Conservation (phyloP, 2,113 vertebrate genomes). For the Eptesicus fuscus region DNA sequence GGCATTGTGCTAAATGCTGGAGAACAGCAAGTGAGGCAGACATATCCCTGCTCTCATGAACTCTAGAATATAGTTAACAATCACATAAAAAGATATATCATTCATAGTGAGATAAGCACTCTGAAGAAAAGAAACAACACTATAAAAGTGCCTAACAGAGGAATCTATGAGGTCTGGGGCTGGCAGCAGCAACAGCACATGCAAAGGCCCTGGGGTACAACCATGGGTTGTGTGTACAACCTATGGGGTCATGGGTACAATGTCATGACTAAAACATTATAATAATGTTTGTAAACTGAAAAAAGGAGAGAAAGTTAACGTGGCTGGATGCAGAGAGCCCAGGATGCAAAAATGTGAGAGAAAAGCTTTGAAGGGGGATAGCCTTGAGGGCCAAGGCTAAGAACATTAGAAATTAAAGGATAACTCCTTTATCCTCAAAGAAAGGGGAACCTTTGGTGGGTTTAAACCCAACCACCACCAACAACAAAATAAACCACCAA, state of each 20-base stretch:
- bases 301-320: not conserved
- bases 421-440: not conserved
- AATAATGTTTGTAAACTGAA: not conserved
- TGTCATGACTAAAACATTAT: not conserved
- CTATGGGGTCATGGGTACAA: not conserved
- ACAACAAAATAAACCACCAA: not conserved
- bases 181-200: not conserved
- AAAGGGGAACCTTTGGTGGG: not conserved
- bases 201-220: not conserved
- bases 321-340: not conserved
- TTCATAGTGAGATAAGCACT: not conserved
- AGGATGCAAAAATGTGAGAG: accelerated
- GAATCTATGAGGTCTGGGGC: not conserved
- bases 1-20: not conserved
- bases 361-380: not conserved
- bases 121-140: not conserved
- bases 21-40: not conserved
- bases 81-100: not conserved
- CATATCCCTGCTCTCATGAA: accelerated
- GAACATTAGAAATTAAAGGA: not conserved
- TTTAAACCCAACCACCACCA: not conserved
- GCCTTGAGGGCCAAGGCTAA: not conserved
- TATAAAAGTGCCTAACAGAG: not conserved
- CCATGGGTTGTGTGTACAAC: not conserved
- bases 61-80: not conserved